Conservation (phyloP, 2,888 invertebrate species). For the Shargacucullia verbasci region DNA sequence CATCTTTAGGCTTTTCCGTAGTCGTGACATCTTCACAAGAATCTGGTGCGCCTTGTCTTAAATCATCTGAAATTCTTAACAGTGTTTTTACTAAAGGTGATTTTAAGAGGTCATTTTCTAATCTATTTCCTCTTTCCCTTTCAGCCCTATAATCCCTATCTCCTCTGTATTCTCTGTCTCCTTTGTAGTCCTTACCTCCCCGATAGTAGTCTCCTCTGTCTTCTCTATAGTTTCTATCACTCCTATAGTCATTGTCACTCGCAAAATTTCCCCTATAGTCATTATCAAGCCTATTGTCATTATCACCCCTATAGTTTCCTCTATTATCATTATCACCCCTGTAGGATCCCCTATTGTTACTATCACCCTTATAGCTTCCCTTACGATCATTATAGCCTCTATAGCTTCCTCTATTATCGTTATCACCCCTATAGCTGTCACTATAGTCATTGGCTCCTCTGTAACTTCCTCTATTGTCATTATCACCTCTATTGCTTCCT, state of each 20-base stretch:
- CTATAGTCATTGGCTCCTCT: slow-evolving; percentile 1
- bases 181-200: not conserved
- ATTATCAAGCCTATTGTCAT: not conserved
- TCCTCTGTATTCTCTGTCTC: not conserved
- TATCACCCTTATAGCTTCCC: not conserved
- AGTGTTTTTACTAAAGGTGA: slow-evolving; percentile 41
- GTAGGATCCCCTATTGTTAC: slow-evolving; percentile 1
- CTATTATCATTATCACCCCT: slow-evolving; percentile 3
- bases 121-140: slow-evolving; percentile 1
- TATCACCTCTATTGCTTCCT: not conserved
- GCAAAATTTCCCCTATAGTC: not conserved
- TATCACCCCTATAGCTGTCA: not conserved
- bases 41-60: slow-evolving; percentile 28
- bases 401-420: not conserved
- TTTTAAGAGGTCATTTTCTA: slow-evolving; percentile 14
- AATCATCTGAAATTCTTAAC: slow-evolving; percentile 25
- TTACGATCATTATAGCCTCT: not conserved
- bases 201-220: slow-evolving; percentile 1
- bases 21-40: slow-evolving; percentile 25
- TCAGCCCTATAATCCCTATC: slow-evolving; percentile 9
- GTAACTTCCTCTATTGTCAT: not conserved
- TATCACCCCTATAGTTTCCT: not conserved
- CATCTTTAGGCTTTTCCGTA: not conserved
- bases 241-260: not conserved
- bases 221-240: not conserved